Evolutionary conservation across 2,797 vertebrate genomes (phyloP).

Genomic region (Echeneis naucrates): DNA sequence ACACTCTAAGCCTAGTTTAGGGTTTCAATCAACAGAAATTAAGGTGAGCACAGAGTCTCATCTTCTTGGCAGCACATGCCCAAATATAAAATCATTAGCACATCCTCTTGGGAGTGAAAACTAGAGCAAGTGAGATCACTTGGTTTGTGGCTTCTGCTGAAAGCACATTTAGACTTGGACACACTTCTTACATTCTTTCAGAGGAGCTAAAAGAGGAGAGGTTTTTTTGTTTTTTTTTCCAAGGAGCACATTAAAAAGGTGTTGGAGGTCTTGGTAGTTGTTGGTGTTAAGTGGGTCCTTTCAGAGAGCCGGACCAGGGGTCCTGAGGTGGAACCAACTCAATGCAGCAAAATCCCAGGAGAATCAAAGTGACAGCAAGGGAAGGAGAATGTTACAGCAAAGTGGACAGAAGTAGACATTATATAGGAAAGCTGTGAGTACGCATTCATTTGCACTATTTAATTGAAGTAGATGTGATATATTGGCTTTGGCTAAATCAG

Average conservation of each 20-base stretch:
- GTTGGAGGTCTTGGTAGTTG: conserved; percentile 64
- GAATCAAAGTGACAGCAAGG: conserved; percentile 30
- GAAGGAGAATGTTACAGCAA: not conserved
- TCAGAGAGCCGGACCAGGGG: conserved; percentile 57
- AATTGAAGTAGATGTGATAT: conserved; percentile 9
- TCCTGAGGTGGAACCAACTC: conserved; percentile 49
- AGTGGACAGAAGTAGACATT: conserved; percentile 10
- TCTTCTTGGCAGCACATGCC: not conserved
- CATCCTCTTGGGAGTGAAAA: conserved; percentile 39
- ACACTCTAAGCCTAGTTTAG: conserved; percentile 9
- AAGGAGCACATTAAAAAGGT: conserved; percentile 60
- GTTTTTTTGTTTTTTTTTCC: conserved; percentile 6
- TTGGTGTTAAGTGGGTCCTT: conserved; percentile 69
- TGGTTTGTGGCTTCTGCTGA: conserved; percentile 59
- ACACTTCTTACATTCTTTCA: conserved; percentile 70
- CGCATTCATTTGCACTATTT: not conserved
- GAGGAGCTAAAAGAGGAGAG: conserved; percentile 33
- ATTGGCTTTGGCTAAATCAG: not conserved
- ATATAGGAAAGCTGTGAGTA: not conserved
- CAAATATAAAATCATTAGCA: conserved; percentile 30
- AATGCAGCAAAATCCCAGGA: conserved; percentile 38
- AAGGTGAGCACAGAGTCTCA: conserved; percentile 17
- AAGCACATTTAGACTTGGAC: conserved; percentile 63
- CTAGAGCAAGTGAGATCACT: conserved; percentile 53
- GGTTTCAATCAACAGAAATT: conserved; percentile 9